These are phyloP conservation scores for Plagodis pulveraria DNA, from an alignment of 2,888 invertebrate species.

Conservation along the genomic window DNA sequence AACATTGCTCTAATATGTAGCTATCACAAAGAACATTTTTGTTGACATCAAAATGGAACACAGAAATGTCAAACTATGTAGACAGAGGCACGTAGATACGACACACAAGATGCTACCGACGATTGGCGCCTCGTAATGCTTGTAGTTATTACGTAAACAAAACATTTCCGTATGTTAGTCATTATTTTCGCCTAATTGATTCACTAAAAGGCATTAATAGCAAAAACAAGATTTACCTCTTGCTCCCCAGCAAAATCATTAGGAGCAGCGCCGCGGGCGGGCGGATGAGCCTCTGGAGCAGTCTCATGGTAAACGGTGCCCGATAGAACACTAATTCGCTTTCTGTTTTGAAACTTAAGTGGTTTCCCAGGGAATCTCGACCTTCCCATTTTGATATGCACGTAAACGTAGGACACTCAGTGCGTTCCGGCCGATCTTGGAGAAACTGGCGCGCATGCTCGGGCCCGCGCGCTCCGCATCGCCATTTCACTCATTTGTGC, in stretches of 20 bases:
- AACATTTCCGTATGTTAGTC: conserved; percentile 59
- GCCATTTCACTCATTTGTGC: conserved; percentile 84
- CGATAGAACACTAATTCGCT: conserved; percentile 92
- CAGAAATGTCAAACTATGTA: conserved; percentile 69
- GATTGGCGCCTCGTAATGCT: conserved; percentile 61
- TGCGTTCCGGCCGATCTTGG: conserved; percentile 79
- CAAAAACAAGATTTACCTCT: conserved; percentile 72
- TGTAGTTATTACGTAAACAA: conserved; percentile 80
- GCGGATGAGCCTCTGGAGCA: conserved; percentile 74
- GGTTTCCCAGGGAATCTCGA: conserved; percentile 95
- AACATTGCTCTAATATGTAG: background rate
- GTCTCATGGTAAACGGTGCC: conserved; percentile 83
- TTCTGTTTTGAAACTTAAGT: conserved; percentile 93
- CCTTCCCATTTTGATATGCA: conserved; percentile 89
- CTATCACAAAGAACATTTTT: conserved; percentile 48
- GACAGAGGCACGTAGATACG: conserved; percentile 47
- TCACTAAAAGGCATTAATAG: conserved; percentile 44
- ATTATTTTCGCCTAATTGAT: conserved; percentile 50
- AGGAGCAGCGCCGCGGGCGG: conserved; percentile 72
- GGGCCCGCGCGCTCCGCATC: conserved; percentile 83
- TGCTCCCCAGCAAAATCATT: conserved; percentile 80
- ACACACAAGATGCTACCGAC: conserved; percentile 41
- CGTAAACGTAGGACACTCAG: conserved; percentile 84
- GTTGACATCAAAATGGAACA: conserved; percentile 67
- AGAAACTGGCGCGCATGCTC: conserved; percentile 84